Evolutionary conservation across 2,113 vertebrate species (phyloP).

Genomic region (Herpetotheres cachinnans): DNA sequence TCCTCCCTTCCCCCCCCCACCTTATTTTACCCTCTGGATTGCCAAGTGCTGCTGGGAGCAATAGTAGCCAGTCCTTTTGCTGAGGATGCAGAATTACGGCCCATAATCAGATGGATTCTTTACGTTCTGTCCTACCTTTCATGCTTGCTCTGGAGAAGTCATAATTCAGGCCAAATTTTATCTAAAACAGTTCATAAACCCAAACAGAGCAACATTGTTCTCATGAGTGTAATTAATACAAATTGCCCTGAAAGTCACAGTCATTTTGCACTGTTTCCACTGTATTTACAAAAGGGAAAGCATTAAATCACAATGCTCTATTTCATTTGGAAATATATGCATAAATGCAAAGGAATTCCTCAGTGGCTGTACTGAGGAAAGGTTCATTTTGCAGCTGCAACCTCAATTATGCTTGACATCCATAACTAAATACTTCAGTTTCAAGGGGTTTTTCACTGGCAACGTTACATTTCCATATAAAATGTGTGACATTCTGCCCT

Average conservation of each 20-base stretch:
- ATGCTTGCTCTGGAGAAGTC: background rate
- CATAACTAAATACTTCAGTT: conserved; percentile 12
- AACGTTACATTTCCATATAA: conserved; percentile 12
- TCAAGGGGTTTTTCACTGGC: conserved; percentile 15
- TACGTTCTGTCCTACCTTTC: background rate
- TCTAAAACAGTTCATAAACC: background rate
- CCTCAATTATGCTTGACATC: conserved; percentile 49
- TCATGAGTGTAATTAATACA: conserved; percentile 2
- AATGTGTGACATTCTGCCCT: conserved; percentile 30
- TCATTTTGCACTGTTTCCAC: background rate
- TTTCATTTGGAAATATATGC: conserved; percentile 39
- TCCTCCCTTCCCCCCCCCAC: too few species aligned
- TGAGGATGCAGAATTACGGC: background rate
- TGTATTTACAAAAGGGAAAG: conserved; percentile 24
- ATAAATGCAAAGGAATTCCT: conserved; percentile 56
- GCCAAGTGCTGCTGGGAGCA: background rate
- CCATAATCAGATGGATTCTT: background rate
- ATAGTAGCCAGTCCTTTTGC: background rate
- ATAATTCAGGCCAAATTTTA: background rate
- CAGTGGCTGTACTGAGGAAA: conserved; percentile 7
- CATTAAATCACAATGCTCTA: conserved; percentile 35
- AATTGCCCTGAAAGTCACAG: background rate
- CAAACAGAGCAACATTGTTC: conserved; percentile 15
- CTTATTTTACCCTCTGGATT: background rate
- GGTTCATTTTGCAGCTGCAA: conserved; percentile 37